These are phyloP conservation scores for Tinamus guttatus DNA, from an alignment of 2,113 vertebrate genomes.

Conservation along the genomic window DNA sequence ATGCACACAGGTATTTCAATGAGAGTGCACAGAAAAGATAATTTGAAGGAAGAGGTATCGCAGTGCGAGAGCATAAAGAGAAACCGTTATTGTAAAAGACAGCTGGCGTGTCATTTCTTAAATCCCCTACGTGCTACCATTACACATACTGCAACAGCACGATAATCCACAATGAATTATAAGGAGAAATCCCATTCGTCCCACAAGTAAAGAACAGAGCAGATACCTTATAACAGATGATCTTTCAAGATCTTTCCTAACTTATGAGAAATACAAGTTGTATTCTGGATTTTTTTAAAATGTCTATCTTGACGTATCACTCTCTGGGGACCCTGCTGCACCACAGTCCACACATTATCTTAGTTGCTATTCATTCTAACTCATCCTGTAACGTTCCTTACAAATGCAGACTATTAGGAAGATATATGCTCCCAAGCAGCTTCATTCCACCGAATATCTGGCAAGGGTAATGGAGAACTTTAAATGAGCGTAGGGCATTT, in stretches of 20 bases:
- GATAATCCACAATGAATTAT: slow-evolving; percentile 30
- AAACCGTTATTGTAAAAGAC: slow-evolving; percentile 48
- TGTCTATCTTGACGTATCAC: slow-evolving; percentile 3
- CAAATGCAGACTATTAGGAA: not conserved
- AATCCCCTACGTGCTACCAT: slow-evolving; percentile 30
- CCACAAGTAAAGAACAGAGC: not conserved
- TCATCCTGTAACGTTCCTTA: not conserved
- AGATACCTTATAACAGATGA: slow-evolving; percentile 9
- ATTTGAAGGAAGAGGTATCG: slow-evolving; percentile 32
- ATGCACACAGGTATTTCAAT: not conserved
- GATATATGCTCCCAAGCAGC: not conserved
- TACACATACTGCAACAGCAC: not conserved
- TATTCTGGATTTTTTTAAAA: not conserved
- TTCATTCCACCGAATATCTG: not conserved
- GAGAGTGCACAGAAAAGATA: not conserved
- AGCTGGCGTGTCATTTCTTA: slow-evolving; percentile 53
- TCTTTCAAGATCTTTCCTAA: not conserved
- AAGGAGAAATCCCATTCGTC: slow-evolving; percentile 30
- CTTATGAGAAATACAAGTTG: not conserved
- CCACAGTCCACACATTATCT: slow-evolving; percentile 18
- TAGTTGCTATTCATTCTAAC: not conserved
- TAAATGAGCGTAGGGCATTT: not conserved
- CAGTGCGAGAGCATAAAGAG: not conserved
- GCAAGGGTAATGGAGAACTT: not conserved
- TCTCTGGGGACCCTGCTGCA: slow-evolving; percentile 12